Evolutionary conservation across 2,113 vertebrate species (phyloP).

Genomic region (Ancistrus triradiatus): DNA sequence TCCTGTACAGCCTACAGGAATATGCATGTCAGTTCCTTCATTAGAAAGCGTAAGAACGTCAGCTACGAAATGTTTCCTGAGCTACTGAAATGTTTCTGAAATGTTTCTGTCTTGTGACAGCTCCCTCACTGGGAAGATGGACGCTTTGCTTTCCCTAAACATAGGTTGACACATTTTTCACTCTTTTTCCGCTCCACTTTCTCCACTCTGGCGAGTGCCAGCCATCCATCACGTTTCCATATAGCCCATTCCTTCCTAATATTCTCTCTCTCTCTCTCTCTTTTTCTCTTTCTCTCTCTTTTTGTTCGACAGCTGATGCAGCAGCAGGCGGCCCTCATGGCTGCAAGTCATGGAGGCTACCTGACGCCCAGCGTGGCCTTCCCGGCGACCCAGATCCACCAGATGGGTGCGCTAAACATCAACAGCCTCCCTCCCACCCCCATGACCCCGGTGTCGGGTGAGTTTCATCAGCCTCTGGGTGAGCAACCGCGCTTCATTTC

Average conservation of each 20-base stretch:
- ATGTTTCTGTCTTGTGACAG: conserved; percentile 65
- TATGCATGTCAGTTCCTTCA: conserved; percentile 25
- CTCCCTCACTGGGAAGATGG: conserved; percentile 63
- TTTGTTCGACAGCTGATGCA: conserved; percentile 90
- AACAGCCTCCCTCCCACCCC: conserved; percentile 85
- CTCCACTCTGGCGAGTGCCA: conserved; percentile 57
- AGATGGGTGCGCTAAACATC: conserved; percentile 94
- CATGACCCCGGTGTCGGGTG: conserved; percentile 86
- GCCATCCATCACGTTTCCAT: conserved; percentile 66
- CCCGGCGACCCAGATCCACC: conserved; percentile 93
- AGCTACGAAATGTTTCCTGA: conserved; percentile 53
- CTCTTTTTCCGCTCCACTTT: conserved; percentile 64
- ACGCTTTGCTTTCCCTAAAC: conserved; percentile 68
- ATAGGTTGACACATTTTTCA: conserved; percentile 73
- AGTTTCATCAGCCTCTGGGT: conserved; percentile 70
- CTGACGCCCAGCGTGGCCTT: conserved; percentile 89
- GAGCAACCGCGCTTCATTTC: conserved; percentile 63
- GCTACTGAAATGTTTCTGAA: conserved; percentile 54
- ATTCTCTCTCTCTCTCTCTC: conserved; percentile 40
- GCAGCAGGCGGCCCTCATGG: conserved; percentile 95
- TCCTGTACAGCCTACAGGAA: conserved; percentile 58
- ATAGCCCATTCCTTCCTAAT: conserved; percentile 55
- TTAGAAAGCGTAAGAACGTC: conserved; percentile 50
- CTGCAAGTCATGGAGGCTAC: conserved; percentile 92
- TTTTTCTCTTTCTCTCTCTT: conserved; percentile 39